Conservation (phyloP, 64 coral and sea anemone genomes). For the Montipora foliosa region DNA sequence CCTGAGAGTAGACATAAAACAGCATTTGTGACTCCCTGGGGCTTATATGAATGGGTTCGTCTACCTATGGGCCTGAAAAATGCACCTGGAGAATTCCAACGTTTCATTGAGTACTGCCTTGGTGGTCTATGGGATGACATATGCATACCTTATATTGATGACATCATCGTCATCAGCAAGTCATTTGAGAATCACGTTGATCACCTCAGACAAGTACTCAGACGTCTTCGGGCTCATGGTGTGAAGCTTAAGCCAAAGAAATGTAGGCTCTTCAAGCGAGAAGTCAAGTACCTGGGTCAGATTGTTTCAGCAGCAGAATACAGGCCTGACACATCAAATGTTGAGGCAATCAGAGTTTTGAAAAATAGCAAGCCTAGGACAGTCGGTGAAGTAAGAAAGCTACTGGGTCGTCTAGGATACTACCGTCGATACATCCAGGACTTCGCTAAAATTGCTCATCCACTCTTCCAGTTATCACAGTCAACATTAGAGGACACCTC, state of each 20-base stretch:
- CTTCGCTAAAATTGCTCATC: neutral
- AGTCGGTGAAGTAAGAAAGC: neutral
- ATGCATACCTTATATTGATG: conserved; percentile 25
- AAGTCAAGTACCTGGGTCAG: neutral
- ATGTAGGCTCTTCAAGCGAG: conserved; percentile 7
- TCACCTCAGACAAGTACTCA: neutral
- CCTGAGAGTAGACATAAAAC: neutral
- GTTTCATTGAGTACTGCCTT: conserved; percentile 9
- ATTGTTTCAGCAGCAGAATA: neutral
- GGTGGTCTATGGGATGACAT: conserved; percentile 10
- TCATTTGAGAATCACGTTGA: conserved; percentile 6
- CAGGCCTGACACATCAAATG: neutral
- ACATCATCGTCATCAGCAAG: conserved; percentile 8
- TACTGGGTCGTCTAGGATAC: neutral
- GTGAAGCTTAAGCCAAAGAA: neutral
- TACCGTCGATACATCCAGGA: neutral
- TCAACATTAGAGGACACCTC: neutral
- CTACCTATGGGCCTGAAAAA: conserved; percentile 1
- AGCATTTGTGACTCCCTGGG: neutral
- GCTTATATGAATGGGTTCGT: neutral
- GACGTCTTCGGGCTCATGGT: neutral
- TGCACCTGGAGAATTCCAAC: conserved; percentile 17
- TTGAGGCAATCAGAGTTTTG: neutral
- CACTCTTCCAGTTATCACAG: neutral
- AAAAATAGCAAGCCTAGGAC: neutral